Conservation (phyloP, 2,797 vertebrate species). For the Sebastes hubbsi region DNA sequence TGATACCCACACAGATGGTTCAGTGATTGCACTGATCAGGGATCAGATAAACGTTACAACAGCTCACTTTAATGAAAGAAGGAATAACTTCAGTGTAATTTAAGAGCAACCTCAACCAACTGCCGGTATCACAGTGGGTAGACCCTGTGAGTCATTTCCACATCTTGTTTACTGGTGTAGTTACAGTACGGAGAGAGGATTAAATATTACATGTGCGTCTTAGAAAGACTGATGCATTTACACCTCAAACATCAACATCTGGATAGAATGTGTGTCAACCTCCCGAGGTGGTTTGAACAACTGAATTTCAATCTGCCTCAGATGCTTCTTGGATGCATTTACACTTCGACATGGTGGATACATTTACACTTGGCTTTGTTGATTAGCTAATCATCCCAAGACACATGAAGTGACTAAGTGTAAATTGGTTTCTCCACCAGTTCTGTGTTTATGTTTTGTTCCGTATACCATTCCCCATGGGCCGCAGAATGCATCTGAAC, state of each 20-base stretch:
- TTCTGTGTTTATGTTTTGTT: not conserved
- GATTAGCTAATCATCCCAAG: not conserved
- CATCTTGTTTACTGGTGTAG: not conserved
- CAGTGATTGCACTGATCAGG: not conserved
- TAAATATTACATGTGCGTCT: not conserved
- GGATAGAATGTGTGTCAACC: not conserved
- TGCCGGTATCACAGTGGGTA: not conserved
- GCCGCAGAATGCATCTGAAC: not conserved
- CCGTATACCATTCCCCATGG: not conserved
- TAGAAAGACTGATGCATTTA: not conserved
- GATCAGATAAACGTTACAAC: not conserved
- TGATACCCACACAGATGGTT: not conserved
- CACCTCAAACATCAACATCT: not conserved
- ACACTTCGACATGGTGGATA: no score
- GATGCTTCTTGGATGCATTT: no score
- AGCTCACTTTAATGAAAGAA: not conserved
- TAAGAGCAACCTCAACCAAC: not conserved
- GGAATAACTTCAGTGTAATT: not conserved
- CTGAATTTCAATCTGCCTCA: not conserved
- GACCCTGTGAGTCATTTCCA: not conserved
- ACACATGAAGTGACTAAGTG: not conserved
- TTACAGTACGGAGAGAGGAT: not conserved
- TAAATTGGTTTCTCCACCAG: not conserved
- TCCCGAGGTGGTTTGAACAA: no score
- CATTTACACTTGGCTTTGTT: not conserved